Conservation (phyloP, 2,888 invertebrate genomes). For the Stomorhina lunata region DNA sequence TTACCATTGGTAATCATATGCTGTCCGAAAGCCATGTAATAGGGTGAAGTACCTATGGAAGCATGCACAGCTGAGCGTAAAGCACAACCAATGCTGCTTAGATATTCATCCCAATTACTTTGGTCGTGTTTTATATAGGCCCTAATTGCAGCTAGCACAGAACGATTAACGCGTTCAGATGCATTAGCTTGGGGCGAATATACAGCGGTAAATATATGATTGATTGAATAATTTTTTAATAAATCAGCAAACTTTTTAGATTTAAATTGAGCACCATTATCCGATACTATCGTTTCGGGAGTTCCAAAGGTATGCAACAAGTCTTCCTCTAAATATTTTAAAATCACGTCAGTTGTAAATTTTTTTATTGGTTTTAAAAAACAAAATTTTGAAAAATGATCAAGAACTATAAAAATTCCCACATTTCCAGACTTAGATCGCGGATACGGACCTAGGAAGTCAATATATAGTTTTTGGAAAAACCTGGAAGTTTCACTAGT, state of each 20-base stretch:
- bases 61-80: conserved; percentile 11
- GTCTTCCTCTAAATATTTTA: conserved; percentile 13
- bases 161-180: conserved; percentile 31
- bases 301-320: conserved; percentile 39
- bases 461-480: conserved; percentile 35
- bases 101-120: conserved; percentile 9
- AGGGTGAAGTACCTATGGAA: conserved; percentile 37
- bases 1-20: conserved; percentile 18
- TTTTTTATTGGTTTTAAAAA: conserved; percentile 11
- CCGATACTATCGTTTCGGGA: conserved; percentile 19
- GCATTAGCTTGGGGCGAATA: conserved; percentile 33
- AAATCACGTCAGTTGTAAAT: conserved; percentile 8
- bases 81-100: not conserved
- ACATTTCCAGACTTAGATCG: conserved; percentile 8
- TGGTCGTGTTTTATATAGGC: not conserved
- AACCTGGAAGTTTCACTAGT: conserved; percentile 5
- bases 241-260: too few species aligned
- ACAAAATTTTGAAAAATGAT: conserved; percentile 15
- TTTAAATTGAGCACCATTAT: conserved; percentile 31
- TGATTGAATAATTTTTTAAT: conserved; percentile 4
- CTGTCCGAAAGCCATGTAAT: conserved; percentile 23
- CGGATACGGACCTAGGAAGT: conserved; percentile 27
- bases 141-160: conserved; percentile 5
- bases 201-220: conserved; percentile 12
- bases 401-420: conserved; percentile 24